These are phyloP conservation scores for Lucilia sericata DNA, from an alignment of 1,140 invertebrate genomes.

Conservation along the genomic window DNA sequence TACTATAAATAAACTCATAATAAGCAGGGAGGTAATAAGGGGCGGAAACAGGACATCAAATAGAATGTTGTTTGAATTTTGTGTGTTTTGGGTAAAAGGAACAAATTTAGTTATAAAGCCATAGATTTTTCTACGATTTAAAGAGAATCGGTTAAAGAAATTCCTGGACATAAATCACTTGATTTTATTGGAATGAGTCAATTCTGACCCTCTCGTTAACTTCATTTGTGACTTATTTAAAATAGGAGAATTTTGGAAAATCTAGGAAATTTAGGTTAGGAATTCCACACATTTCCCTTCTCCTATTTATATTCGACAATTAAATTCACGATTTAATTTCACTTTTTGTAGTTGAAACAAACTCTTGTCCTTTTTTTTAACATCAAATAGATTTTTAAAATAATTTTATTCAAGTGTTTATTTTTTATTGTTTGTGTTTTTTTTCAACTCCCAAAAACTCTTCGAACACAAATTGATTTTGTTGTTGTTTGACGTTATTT, in stretches of 20 bases:
- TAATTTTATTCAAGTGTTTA: neutral
- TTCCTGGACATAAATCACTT: too few species aligned
- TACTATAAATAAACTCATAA: neutral
- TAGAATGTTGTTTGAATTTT: too few species aligned
- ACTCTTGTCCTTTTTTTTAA: neutral
- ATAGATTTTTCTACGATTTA: too few species aligned
- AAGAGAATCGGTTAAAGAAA: too few species aligned
- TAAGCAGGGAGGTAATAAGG: neutral
- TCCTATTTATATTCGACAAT: neutral
- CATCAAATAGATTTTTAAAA: neutral
- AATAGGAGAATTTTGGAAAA: too few species aligned
- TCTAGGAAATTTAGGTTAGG: too few species aligned
- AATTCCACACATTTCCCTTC: too few species aligned
- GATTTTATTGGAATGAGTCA: too few species aligned
- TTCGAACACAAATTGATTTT: conserved; percentile 18
- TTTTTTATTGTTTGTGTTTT: neutral
- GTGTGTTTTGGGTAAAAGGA: too few species aligned
- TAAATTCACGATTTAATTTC: conserved; percentile 7
- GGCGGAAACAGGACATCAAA: neutral
- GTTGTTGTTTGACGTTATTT: neutral
- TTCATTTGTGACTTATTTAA: too few species aligned
- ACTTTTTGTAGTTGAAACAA: neutral
- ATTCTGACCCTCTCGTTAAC: too few species aligned
- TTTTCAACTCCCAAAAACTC: neutral
- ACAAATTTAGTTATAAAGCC: too few species aligned